Base-by-base conservation (phyloP, 64 coral and sea anemone species). In the Actinia tenebrosa region DNA sequence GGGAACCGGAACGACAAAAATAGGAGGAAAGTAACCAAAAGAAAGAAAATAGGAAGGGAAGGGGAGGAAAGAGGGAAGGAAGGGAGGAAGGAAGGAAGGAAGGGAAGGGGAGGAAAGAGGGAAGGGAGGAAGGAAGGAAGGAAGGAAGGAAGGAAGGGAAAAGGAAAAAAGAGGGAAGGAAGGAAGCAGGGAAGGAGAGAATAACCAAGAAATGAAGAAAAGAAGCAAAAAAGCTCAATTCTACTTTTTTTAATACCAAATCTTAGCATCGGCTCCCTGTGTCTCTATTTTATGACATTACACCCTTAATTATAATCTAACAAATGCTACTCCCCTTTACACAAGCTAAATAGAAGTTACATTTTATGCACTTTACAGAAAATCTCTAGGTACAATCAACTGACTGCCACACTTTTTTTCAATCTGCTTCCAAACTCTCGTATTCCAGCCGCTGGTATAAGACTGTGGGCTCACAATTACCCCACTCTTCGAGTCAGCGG, bases 401-500 rank as follows among this genome's bases (percentile, higher is more conserved):
- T 83, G 27, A 1, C 27, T 44, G 26, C 42, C 62, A 46, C 89
- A 91, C 22, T 64, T 82, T 43, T 16, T n/a, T 9, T 75, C 62
- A 59, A 91, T 52, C 50, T 89, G 50, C 46, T 25, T 78, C 3
- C 13, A 0, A 10, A 83, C 7, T 19, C 64, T 80, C 20, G 58
- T 42, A 56, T 44, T 91, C 83, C 77, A 91, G 14, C 56, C 84
- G 79, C n/a, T 68, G 17, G 91, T 89, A 82, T 68, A 81, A 62
- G 89, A 79, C 6, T 15, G 59, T 16, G n/a, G 45, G n/a, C 27
- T 47, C 5, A 91, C 56, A 44, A 47, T 77, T 20, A 95, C 16
- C 7, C 89, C 89, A 72, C 47, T 84, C 56, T 86, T 86, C 6
- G 46, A 47, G 47, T 55, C 3, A 6, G 25, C 46, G 53, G 14